A percentile compares a stretch with the other conserved stretches of the same genome.
Evolutionary conservation across 1,140 invertebrate species (phyloP).

Genomic region (Drosophila sp.): DNA sequence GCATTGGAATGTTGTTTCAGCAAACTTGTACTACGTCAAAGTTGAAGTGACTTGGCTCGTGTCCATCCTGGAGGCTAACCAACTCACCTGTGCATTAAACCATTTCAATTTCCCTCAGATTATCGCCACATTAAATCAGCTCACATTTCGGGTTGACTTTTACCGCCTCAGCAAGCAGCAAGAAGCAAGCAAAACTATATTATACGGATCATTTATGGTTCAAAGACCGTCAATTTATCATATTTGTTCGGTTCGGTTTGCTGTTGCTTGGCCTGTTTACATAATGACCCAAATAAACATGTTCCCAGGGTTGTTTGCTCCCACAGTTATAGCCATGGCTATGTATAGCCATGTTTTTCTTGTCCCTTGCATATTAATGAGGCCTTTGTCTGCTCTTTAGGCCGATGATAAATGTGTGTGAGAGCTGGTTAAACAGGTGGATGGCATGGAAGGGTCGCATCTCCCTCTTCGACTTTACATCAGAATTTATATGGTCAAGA

Average conservation of each 20-base stretch:
- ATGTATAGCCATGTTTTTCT: conserved; percentile 17
- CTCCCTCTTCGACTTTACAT: neutral
- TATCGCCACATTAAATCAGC: conserved; percentile 36
- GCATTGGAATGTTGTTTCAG: conserved; percentile 25
- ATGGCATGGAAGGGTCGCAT: neutral
- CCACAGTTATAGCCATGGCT: neutral
- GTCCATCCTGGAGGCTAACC: neutral
- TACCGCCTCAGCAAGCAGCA: neutral
- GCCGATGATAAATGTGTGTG: conserved; percentile 8
- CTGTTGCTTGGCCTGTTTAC: conserved; percentile 36
- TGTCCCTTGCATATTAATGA: conserved; percentile 62
- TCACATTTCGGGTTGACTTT: conserved; percentile 29
- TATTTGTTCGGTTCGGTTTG: conserved; percentile 28
- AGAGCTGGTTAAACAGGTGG: conserved; percentile 23
- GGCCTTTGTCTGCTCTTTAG: conserved; percentile 16
- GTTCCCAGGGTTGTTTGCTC: conserved; percentile 20
- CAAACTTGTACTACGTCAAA: conserved; percentile 15
- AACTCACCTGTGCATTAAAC: conserved; percentile 23
- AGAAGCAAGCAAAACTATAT: conserved; percentile 32
- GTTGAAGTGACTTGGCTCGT: neutral
- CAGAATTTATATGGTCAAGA: conserved; percentile 9
- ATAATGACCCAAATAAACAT: conserved; percentile 68
- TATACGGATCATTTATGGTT: conserved; percentile 48
- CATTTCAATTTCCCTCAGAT: conserved; percentile 34
- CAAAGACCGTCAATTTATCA: conserved; percentile 65